These are phyloP conservation scores for Synanthedon andrenaeformis DNA, from an alignment of 2,888 invertebrate species.

Conservation along the genomic window DNA sequence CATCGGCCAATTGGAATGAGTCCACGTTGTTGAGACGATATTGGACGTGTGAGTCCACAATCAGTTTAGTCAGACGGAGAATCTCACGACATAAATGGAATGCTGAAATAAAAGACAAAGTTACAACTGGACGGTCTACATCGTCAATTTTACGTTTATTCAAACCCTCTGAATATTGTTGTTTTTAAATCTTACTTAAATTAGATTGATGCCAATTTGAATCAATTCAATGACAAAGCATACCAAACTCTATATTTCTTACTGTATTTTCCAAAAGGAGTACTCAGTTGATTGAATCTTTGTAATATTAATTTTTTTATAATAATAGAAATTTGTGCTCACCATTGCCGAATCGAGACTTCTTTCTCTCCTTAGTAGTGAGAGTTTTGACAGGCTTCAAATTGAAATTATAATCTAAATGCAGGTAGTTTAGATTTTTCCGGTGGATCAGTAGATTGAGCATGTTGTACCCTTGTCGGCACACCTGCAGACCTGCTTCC, in stretches of 20 bases:
- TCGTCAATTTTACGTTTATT: neutral
- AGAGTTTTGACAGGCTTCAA: constrained; percentile 99
- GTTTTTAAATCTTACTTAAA: no score
- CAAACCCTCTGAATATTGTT: no score
- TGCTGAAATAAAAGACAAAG: constrained; percentile 66
- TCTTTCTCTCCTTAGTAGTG: constrained; percentile 99
- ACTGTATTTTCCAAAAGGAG: no score
- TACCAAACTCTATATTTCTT: no score
- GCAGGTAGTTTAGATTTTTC: constrained; percentile 98
- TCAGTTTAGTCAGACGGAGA: constrained; percentile 95
- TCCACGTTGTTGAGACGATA: constrained; percentile 99
- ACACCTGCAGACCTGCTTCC: constrained; percentile 97
- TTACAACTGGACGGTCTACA: neutral
- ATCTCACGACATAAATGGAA: constrained; percentile 99
- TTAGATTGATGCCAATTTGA: no score
- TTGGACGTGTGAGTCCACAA: constrained; percentile 99
- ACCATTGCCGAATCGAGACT: constrained; percentile 96
- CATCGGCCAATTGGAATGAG: constrained; percentile 98
- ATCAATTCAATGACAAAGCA: no score
- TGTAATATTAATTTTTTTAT: no score
- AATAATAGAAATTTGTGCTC: constrained; percentile 17
- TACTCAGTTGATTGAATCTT: no score
- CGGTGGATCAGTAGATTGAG: constrained; percentile 97
- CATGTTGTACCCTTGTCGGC: constrained; percentile 99
- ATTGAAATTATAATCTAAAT: constrained; percentile 99